phyloP scores from a whole-genome alignment of 1,140 invertebrate species.

The Metopolophium dirhodum region DNA sequence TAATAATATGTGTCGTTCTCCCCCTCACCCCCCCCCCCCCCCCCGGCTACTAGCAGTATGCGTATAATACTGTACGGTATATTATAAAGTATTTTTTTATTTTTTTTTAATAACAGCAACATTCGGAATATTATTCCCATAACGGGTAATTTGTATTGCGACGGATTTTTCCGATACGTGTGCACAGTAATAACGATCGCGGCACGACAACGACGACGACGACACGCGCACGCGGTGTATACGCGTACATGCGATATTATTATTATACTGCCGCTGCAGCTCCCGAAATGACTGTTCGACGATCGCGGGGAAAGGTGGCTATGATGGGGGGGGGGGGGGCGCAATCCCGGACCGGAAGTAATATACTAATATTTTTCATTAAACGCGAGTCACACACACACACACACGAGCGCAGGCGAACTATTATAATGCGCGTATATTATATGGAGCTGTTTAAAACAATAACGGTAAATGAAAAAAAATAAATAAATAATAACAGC shows the following conservation, averaged over 20 bases:
- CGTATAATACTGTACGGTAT: no score
- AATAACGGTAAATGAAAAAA: neutral
- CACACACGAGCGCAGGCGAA: no score
- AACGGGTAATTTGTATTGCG: neutral
- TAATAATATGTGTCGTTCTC: neutral
- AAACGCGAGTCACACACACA: neutral
- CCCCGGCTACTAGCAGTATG: neutral
- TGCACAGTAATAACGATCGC: neutral
- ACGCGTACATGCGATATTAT: neutral
- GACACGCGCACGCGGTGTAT: neutral
- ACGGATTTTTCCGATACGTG: neutral
- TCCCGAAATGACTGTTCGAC: neutral
- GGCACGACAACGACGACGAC: neutral
- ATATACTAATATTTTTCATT: constrained; percentile 14
- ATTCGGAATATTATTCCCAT: neutral
- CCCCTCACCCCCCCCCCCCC: no score
- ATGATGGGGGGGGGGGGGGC: no score
- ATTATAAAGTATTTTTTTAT: neutral
- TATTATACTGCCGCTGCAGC: neutral
- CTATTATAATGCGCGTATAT: no score
- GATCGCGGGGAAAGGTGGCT: neutral
- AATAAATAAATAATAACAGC: neutral
- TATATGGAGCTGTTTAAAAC: neutral
- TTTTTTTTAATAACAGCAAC: neutral
- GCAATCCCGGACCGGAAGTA: neutral